Percentiles rank a stretch among this genome's conserved stretches.
Evolutionary conservation across 1,140 invertebrate species (phyloP).

Genomic region (Achatina immaculata): DNA sequence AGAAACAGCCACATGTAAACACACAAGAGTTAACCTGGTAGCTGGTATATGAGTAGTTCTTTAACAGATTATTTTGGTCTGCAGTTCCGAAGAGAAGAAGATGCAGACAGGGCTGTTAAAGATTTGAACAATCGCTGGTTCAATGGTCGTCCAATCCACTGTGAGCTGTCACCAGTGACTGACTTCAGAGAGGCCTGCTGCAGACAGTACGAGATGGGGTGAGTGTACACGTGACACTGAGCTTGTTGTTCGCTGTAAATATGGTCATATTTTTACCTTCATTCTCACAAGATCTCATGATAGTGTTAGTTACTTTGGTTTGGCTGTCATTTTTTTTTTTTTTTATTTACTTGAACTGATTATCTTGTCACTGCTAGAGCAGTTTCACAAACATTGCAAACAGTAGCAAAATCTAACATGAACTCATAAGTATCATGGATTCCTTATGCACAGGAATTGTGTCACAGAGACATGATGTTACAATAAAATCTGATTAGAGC

Average conservation of each 20-base stretch:
- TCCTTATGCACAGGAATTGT: too few species aligned
- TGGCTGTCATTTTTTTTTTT: background rate
- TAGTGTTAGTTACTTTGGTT: background rate
- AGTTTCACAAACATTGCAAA: too few species aligned
- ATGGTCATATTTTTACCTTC: background rate
- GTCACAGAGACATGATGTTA: too few species aligned
- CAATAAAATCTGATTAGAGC: too few species aligned
- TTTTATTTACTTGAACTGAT: background rate
- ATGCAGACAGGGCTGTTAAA: conserved; percentile 96
- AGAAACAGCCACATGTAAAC: too few species aligned
- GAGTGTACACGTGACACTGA: conserved; percentile 41
- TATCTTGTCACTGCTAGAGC: too few species aligned
- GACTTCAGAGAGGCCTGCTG: conserved; percentile 99
- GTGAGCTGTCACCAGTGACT: conserved; percentile 97
- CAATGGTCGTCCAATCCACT: conserved; percentile 97
- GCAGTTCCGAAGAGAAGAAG: conserved; percentile 80
- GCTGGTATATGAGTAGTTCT: too few species aligned
- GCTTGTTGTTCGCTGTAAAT: background rate
- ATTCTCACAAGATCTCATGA: background rate
- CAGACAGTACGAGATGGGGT: conserved; percentile 98
- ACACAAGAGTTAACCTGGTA: too few species aligned
- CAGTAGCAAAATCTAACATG: too few species aligned
- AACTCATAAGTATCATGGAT: too few species aligned
- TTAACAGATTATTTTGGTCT: too few species aligned
- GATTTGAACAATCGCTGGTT: conserved; percentile 99